Percentiles rank a stretch among this genome's conserved stretches.
phyloP scores from a whole-genome alignment of 2,113 vertebrate species.

The Nymphicus hollandicus region DNA sequence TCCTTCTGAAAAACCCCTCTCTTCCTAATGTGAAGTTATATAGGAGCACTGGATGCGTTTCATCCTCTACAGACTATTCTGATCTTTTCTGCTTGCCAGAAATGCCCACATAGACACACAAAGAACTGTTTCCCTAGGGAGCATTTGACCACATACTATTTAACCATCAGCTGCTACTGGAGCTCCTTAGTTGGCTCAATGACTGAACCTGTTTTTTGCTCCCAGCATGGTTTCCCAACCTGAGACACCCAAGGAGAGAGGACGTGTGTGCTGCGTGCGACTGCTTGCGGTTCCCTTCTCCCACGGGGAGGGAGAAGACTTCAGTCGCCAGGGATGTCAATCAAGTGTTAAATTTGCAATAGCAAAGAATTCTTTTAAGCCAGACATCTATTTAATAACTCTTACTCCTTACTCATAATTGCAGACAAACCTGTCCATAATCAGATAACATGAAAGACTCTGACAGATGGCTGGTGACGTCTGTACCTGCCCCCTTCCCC shows the following conservation, averaged over 20 bases:
- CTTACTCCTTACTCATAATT: slow-evolving; percentile 25
- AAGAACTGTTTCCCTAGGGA: not conserved
- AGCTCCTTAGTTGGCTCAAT: not conserved
- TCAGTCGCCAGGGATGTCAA: not conserved
- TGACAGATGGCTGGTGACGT: slow-evolving; percentile 39
- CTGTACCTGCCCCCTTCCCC: not conserved
- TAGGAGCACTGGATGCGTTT: not conserved
- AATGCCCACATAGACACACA: not conserved
- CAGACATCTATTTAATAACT: slow-evolving; percentile 21
- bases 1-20: not conserved
- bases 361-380: not conserved
- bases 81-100: not conserved
- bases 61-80: not conserved
- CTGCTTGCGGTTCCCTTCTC: not conserved
- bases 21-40: not conserved
- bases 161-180: not conserved
- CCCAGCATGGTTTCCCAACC: not conserved
- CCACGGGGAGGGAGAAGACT: slow-evolving; percentile 25
- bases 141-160: not conserved
- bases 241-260: not conserved
- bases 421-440: slow-evolving; percentile 46
- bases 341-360: slow-evolving; percentile 8
- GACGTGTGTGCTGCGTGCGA: not conserved
- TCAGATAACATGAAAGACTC: not conserved
- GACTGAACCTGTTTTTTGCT: not conserved